Evolutionary conservation across 2,797 vertebrate genomes (phyloP), one percentile per base, ranked within the genome.

Genomic region (Spinibarbus caldwelli): DNA sequence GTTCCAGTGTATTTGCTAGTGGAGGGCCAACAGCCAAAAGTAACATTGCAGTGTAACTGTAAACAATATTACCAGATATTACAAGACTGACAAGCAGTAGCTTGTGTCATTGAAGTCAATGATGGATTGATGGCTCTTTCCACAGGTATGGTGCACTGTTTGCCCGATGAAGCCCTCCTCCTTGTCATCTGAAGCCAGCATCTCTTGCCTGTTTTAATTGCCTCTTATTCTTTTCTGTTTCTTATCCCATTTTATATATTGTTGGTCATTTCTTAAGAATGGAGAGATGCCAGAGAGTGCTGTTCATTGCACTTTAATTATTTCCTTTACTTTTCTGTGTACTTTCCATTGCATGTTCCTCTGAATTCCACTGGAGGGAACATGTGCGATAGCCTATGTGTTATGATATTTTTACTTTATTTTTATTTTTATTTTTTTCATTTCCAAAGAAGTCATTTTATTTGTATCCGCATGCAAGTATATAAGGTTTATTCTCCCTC

Each of bases 141-240:
- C 75, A 19, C 85, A 90, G 92, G 87, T 87, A 73, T 72, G 89
- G 88, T 64, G 86, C 90, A 0, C 66, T 90, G 71, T 93, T 89
- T 88, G 89, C 90, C 73, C 78, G 89, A 78, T 89, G 82, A 90
- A 49, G 41, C 73, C 17, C 36, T 78, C 57, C 14, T 17, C 19
- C 12, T n/a, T 47, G 11, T 67, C 57, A 49, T 52, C 59, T 29
- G 70, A 76, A 68, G 52, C 43, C 77, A 49, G 57, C 54, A 80
- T 34, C 41, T 85, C 68, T 73, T 72, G 67, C 31, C 83, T 59
- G 67, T 62, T 79, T 79, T 71, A 47, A 57, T 62, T 43, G 34
- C 36, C 17, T 57, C 14, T 41, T n/a, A 10, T 57, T n/a, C 12
- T 43, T 34, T 43, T 36, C 3, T 45, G 23, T 66, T 47, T 38